Percentiles rank a stretch among this genome's conserved stretches.
Conservation (phyloP, 2,113 vertebrate genomes). For the Rousettus leschenaultii region DNA sequence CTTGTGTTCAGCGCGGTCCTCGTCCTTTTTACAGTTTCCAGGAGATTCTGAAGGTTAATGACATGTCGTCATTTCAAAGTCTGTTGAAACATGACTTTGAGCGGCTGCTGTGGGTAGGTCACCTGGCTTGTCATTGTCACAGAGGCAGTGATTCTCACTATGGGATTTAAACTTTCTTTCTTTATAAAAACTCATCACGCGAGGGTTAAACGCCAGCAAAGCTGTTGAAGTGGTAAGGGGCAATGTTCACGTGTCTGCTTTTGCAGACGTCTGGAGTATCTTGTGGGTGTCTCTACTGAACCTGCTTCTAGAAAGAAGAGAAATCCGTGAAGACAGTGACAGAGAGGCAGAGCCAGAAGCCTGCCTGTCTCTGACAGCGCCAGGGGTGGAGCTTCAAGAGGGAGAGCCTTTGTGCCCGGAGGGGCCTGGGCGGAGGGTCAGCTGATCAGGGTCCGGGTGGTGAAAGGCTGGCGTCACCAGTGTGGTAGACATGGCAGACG, state of each 20-base stretch:
- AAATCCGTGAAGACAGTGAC: neutral
- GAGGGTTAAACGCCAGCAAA: neutral
- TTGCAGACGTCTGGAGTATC: neutral
- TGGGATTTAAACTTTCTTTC: neutral
- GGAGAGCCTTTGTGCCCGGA: too few relatives aligned
- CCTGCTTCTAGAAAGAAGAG: neutral
- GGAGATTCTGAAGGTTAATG: neutral
- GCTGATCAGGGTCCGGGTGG: rapidly evolving
- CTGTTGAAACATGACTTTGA: rapidly evolving
- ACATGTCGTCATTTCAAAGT: too few relatives aligned
- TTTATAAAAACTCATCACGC: neutral
- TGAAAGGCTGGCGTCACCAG: neutral
- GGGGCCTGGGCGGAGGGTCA: too few relatives aligned
- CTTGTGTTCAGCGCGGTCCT: neutral
- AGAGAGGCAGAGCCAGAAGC: neutral
- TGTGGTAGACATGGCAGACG: rapidly evolving
- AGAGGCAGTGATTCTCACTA: neutral
- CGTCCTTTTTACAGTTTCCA: too few relatives aligned
- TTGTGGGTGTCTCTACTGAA: rapidly evolving
- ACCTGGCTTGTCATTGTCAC: neutral
- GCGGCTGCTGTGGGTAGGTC: rapidly evolving
- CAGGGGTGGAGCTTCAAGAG: rapidly evolving
- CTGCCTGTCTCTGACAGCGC: neutral
- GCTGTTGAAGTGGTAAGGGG: too few relatives aligned
- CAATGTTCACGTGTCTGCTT: neutral